These are phyloP conservation scores for Montipora sp. DNA, from an alignment of 64 coral and sea anemone genomes.

Conservation along the genomic window DNA sequence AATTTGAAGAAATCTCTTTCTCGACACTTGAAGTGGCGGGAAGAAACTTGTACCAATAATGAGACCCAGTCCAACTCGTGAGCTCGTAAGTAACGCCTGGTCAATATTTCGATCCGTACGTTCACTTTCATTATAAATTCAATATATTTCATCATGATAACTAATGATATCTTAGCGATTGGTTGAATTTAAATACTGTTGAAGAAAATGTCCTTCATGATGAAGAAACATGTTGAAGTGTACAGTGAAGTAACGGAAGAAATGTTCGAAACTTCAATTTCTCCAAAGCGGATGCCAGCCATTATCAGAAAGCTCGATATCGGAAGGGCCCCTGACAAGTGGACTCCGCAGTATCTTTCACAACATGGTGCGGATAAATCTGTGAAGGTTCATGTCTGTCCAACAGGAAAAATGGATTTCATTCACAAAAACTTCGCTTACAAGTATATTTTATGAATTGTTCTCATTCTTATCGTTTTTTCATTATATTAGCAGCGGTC, in stretches of 20 bases:
- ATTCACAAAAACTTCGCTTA: conserved; percentile 90
- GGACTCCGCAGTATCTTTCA: conserved; percentile 84
- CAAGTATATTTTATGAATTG: conserved; percentile 52
- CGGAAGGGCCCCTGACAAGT: conserved; percentile 69
- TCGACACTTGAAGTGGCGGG: too few species aligned
- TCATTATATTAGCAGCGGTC: too few species aligned
- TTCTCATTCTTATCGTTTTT: not conserved
- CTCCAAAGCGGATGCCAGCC: conserved; percentile 55
- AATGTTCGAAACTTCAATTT: conserved; percentile 47
- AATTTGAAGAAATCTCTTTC: too few species aligned
- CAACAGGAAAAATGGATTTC: conserved; percentile 80
- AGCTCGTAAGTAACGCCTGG: not conserved
- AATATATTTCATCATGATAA: too few species aligned
- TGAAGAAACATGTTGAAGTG: conserved; percentile 17
- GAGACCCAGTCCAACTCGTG: too few species aligned
- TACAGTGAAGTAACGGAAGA: conserved; percentile 67
- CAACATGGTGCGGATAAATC: conserved; percentile 41
- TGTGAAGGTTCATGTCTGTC: conserved; percentile 84
- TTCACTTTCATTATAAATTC: too few species aligned
- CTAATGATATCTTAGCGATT: not conserved
- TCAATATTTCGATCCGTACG: too few species aligned
- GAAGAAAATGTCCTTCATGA: not conserved
- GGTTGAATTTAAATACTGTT: not conserved
- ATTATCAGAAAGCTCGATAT: conserved; percentile 72
- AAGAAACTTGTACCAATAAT: too few species aligned